A percentile compares a stretch with the other conserved stretches of the same genome.
Conservation (phyloP, 2,888 invertebrate species). For the Dolichomitus sp. region DNA sequence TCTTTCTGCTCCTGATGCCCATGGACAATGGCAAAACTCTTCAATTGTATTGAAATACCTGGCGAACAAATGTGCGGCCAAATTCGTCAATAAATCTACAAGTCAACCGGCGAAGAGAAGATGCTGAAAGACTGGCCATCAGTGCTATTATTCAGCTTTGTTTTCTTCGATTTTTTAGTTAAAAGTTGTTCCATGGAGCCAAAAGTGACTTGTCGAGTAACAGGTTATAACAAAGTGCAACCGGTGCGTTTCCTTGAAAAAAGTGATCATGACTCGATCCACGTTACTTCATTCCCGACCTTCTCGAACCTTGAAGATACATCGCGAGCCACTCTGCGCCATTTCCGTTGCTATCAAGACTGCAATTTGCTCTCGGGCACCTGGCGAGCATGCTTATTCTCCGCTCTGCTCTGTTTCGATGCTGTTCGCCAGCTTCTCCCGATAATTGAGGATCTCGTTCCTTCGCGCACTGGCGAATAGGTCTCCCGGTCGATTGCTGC, state of each 20-base stretch:
- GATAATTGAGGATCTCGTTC: slow-evolving; percentile 66
- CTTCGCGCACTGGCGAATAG: slow-evolving; percentile 42
- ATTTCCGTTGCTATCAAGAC: slow-evolving; percentile 75
- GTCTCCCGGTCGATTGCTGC: slow-evolving; percentile 40
- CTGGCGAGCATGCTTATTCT: slow-evolving; percentile 69
- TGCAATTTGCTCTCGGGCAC: slow-evolving; percentile 76
- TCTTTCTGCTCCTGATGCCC: slow-evolving; percentile 62
- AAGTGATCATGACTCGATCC: slow-evolving; percentile 32
- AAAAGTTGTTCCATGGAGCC: neutral
- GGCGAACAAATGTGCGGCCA: slow-evolving; percentile 81
- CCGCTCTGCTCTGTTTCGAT: slow-evolving; percentile 37
- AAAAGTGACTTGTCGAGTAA: slow-evolving; percentile 19
- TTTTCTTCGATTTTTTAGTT: slow-evolving; percentile 7
- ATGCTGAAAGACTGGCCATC: slow-evolving; percentile 9
- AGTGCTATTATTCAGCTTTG: slow-evolving; percentile 8
- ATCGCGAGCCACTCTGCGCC: slow-evolving; percentile 66
- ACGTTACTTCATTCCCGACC: slow-evolving; percentile 57
- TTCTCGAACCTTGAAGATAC: slow-evolving; percentile 51
- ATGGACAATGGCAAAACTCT: slow-evolving; percentile 79
- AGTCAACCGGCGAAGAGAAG: slow-evolving; percentile 74
- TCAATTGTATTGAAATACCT: slow-evolving; percentile 83
- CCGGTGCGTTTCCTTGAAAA: slow-evolving; percentile 34
- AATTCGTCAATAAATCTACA: slow-evolving; percentile 84
- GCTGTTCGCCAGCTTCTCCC: slow-evolving; percentile 42
- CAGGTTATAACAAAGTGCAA: slow-evolving; percentile 20